A percentile compares a stretch with the other conserved stretches of the same genome.
These are phyloP conservation scores for Edolisoma coerulescens DNA, from an alignment of 2,113 vertebrate species.

Conservation along the genomic window DNA sequence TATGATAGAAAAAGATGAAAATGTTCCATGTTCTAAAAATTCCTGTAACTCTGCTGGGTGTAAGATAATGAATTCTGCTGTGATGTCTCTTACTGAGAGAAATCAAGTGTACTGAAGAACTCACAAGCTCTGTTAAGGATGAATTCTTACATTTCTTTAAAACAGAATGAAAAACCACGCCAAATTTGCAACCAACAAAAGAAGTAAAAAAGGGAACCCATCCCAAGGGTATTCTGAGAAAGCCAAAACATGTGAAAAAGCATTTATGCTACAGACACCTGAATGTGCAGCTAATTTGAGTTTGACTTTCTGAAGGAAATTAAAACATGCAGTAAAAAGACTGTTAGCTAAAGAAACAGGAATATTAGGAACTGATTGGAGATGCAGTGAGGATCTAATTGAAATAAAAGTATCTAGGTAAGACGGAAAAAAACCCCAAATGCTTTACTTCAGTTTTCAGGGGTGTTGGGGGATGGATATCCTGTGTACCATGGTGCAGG, in stretches of 20 bases:
- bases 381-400: neutral
- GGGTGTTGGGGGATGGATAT: no score
- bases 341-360: neutral
- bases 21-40: neutral
- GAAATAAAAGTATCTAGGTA: neutral
- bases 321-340: neutral
- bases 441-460: neutral
- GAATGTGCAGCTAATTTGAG: neutral
- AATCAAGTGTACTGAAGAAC: neutral
- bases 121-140: neutral
- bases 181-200: neutral
- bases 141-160: neutral
- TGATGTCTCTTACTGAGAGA: neutral
- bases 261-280: neutral
- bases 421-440: neutral
- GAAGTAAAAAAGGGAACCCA: neutral
- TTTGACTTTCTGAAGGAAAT: neutral
- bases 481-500: fast-evolving
- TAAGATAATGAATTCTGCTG: neutral
- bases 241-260: neutral
- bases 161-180: neutral
- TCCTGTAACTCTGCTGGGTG: neutral
- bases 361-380: neutral
- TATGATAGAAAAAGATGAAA: neutral
- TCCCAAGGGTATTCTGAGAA: neutral